Base-by-base conservation (phyloP, 2,797 vertebrate species). In the Psittacula echo region DNA sequence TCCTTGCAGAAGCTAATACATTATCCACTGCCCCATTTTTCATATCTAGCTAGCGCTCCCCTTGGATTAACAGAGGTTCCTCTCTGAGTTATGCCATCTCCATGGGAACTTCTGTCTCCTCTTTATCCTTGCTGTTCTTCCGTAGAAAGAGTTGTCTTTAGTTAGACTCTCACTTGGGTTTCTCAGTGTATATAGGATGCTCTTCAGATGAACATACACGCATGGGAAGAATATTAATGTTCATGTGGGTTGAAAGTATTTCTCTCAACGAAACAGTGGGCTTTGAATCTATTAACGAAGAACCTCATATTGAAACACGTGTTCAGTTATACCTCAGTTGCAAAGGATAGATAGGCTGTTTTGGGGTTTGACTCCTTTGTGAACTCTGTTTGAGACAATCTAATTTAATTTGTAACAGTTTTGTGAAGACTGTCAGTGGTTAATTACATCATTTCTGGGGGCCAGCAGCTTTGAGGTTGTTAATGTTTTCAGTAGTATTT, bases 31-130 rank as follows among this genome's bases (percentile, higher is more conserved):
- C 50, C 50, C 21, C n/a, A 9, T 81, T 94, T 96, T 94, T 85
- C 61, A 84, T 75, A 37, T 19, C 42, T 82, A 66, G 21, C 53
- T 61, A n/a, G 64, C 67, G 34, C 51, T 89, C 78, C 60, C 32
- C 11, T 84, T 84, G 74, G 86, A 78, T 76, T 85, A 81, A 64
- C 51, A 90, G 53, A 92, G 60, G 50, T 89, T 95, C 53, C 70
- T 96, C 14, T 93, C 75, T 90, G 93, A 96, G 88, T 97, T 96
- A 93, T 50, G 56, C 77, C 67, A 74, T 95, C 88, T 97, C 93
- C 67, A 82, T 73, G 78, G 78, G 80, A 93, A 87, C 80, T 94
- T 62, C 82, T 94, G 45, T 76, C 51, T 94, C 51, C 68, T 87
- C 95, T 66, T 97, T 81, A 87, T 94, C 75, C 93, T 78, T 93